Conservation (phyloP, 2,113 vertebrate genomes). For the Dascyllus trimaculatus region DNA sequence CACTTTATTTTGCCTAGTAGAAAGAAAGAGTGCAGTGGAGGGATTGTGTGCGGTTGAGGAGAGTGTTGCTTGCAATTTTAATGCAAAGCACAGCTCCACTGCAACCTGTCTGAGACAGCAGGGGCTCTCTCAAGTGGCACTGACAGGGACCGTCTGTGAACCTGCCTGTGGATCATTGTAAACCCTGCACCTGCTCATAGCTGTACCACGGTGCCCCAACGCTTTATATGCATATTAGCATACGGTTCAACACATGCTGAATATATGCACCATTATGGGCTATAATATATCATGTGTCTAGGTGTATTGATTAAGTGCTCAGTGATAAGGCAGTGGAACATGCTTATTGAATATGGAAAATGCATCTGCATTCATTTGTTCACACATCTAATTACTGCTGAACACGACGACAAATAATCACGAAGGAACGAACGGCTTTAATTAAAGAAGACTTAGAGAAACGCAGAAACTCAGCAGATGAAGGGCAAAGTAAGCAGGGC, state of each 20-base stretch:
- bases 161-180: constrained; percentile 72
- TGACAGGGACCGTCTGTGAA: constrained; percentile 74
- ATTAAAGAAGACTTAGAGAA: constrained; percentile 42
- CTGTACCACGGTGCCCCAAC: constrained; percentile 34
- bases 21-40: constrained; percentile 29
- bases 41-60: constrained; percentile 36
- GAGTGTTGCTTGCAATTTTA: constrained; percentile 73
- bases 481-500: constrained; percentile 32
- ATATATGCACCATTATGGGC: constrained; percentile 65
- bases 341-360: constrained; percentile 76
- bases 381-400: constrained; percentile 58
- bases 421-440: constrained; percentile 34
- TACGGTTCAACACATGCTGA: constrained; percentile 63
- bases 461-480: background rate
- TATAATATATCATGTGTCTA: constrained; percentile 73
- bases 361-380: constrained; percentile 65
- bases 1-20: constrained; percentile 43
- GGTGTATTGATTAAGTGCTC: constrained; percentile 73
- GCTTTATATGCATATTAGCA: constrained; percentile 64
- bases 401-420: constrained; percentile 42
- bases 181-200: constrained; percentile 72
- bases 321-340: constrained; percentile 69
- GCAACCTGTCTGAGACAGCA: constrained; percentile 76
- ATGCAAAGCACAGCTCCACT: constrained; percentile 75
- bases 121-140: constrained; percentile 68